phyloP scores from a whole-genome alignment of 1,140 invertebrate species.

The Babylonia areolata region DNA sequence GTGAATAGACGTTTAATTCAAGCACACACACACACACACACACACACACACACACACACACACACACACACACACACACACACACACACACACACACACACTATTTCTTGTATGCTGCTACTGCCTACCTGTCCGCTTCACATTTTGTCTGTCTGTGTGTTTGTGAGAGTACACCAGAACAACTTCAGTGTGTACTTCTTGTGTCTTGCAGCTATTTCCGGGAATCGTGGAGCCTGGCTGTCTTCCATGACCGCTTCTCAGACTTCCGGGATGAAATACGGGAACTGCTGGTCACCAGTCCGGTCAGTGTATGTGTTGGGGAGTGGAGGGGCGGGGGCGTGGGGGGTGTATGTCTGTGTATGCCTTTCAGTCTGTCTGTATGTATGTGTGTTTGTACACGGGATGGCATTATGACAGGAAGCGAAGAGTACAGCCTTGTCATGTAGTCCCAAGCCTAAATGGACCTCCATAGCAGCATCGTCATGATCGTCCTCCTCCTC shows the following conservation, averaged over 20 bases:
- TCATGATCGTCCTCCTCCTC: no score
- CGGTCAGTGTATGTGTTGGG: conserved; percentile 51
- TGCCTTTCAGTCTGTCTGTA: conserved; percentile 13
- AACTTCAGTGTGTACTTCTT: not conserved
- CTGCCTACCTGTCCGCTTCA: no score
- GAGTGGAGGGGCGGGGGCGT: not conserved
- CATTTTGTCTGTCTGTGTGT: conserved; percentile 7
- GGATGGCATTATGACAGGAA: no score
- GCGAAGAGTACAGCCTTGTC: no score
- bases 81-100: no score
- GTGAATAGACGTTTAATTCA: no score
- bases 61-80: no score
- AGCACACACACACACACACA: no score
- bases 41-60: no score
- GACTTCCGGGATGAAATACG: conserved; percentile 75
- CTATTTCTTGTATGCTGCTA: no score
- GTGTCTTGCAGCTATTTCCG: conserved; percentile 68
- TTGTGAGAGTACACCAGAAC: not conserved
- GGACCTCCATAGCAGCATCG: no score
- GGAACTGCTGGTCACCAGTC: conserved; percentile 70
- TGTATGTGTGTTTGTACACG: conserved; percentile 21
- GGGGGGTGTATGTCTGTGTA: conserved; percentile 19
- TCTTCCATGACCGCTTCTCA: conserved; percentile 75
- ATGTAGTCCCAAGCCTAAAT: no score
- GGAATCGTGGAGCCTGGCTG: conserved; percentile 72